Evolutionary conservation across 2,888 invertebrate species (phyloP).

Genomic region (Cryptocephalus moraei): DNA sequence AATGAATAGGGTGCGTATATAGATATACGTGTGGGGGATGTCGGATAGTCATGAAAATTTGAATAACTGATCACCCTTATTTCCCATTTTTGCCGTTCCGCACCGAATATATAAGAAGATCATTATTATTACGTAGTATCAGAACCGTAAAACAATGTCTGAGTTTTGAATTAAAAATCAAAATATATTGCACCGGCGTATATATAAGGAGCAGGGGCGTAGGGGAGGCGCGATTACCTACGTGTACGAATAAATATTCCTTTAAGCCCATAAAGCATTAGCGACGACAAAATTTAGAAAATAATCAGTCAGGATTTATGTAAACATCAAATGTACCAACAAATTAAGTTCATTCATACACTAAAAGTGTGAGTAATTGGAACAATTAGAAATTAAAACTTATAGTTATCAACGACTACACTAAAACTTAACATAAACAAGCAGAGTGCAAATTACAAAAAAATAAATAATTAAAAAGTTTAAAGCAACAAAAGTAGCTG

Average conservation of each 20-base stretch:
- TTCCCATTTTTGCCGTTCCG: slow-evolving; percentile 25
- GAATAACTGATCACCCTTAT: slow-evolving; percentile 28
- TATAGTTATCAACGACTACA: too few relatives aligned
- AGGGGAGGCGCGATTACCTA: too few relatives aligned
- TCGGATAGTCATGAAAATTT: slow-evolving; percentile 21
- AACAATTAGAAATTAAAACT: too few relatives aligned
- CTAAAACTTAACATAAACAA: too few relatives aligned
- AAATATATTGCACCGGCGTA: slow-evolving; percentile 37
- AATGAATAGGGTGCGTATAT: slow-evolving; percentile 21
- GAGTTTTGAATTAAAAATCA: slow-evolving; percentile 38
- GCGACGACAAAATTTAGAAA: not conserved
- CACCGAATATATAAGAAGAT: slow-evolving; percentile 28
- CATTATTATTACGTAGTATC: slow-evolving; percentile 33
- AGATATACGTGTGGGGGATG: slow-evolving; percentile 9
- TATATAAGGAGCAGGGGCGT: slow-evolving; percentile 14
- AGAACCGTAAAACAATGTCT: slow-evolving; percentile 34
- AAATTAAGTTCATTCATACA: too few relatives aligned
- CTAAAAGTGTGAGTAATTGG: too few relatives aligned
- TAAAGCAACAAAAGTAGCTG: too few relatives aligned
- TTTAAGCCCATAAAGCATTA: not conserved
- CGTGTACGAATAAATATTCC: slow-evolving; percentile 25
- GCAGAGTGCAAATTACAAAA: too few relatives aligned
- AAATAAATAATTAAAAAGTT: too few relatives aligned
- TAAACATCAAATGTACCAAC: too few relatives aligned
- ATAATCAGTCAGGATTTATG: not conserved